Evolutionary conservation across 2,113 vertebrate species (phyloP), one percentile per base, ranked within the genome.

Genomic region (Hemiscyllium ocellatum): DNA sequence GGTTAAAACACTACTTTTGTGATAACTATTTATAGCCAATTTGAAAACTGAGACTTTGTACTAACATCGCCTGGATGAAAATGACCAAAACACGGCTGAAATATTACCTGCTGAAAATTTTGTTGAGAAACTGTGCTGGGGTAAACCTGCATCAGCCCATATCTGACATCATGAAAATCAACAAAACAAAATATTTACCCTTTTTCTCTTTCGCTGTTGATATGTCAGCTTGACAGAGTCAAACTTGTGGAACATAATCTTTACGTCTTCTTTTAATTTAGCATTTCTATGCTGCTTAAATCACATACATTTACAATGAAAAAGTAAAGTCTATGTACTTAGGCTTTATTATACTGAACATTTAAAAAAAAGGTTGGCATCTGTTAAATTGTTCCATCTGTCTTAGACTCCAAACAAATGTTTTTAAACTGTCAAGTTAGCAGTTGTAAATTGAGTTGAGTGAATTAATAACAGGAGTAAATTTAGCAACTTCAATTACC

Each of bases 401-500:
- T 72, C 69, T 72, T 52, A 66, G 42, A 5, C 52, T 52, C 47
- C n/a, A 95, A 95, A 95, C 68, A 95, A 26, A 70, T 76, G 89
- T n/a, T 93, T 91, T 66, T 93, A 66, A 93, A 68, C 61, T 68
- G 47, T 95, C 69, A 95, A 95, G 33, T 72, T 95, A 95, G 42
- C 69, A 95, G 69, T 29, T 29, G 68, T 69, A 50, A 72, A 95
- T 69, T 72, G 94, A 47, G 26, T 13, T 22, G 69, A 95, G 69
- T 95, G 94, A 72, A 50, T 76, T 95, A 72, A 95, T 72, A 95
- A 95, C 69, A 95, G 94, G 94, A 76, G 19, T 76, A 95, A 72
- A 95, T 95, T 76, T 52, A 95, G 94, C 42, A 19, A 52, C 68
- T 95, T 95, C 69, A 72, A 47, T 72, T 95, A 72, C 24, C 94